Evolutionary conservation across 1,140 invertebrate genomes (phyloP).

Genomic region (Drosophila subobscura): DNA sequence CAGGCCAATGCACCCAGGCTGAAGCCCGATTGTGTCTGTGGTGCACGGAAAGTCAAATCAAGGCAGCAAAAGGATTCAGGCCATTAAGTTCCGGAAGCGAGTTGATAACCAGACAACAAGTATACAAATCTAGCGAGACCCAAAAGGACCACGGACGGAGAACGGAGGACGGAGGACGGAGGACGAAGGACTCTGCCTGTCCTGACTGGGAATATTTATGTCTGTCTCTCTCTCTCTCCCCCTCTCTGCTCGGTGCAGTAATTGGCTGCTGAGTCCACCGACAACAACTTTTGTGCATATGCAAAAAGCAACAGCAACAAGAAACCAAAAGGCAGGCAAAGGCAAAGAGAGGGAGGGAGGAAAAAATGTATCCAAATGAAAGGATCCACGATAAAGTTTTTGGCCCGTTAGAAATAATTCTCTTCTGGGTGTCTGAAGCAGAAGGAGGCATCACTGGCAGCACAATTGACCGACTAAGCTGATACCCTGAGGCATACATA

Average conservation of each 20-base stretch:
- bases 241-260: conserved; percentile 52
- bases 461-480: not conserved
- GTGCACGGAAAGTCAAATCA: conserved; percentile 45
- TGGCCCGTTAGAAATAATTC: conserved; percentile 22
- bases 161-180: conserved; percentile 1
- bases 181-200: conserved; percentile 11
- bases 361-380: conserved; percentile 40
- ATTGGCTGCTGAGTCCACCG: conserved; percentile 47
- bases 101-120: conserved; percentile 79
- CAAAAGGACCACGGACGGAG: conserved; percentile 8
- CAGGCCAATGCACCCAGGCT: conserved; percentile 68
- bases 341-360: not conserved
- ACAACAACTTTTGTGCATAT: conserved; percentile 56
- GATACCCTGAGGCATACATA: not conserved
- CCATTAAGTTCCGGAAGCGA: conserved; percentile 83
- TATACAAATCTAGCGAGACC: conserved; percentile 42
- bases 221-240: not conserved
- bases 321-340: conserved; percentile 6
- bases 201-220: conserved; percentile 50
- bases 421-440: not conserved
- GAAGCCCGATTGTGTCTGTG: conserved; percentile 3
- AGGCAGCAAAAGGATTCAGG: conserved; percentile 80
- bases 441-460: not conserved
- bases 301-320: conserved; percentile 25
- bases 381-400: conserved; percentile 44